Percentiles rank a stretch among this genome's conserved stretches.
These are phyloP conservation scores for Cyanocitta stelleri DNA, from an alignment of 2,113 vertebrate genomes.

Conservation along the genomic window DNA sequence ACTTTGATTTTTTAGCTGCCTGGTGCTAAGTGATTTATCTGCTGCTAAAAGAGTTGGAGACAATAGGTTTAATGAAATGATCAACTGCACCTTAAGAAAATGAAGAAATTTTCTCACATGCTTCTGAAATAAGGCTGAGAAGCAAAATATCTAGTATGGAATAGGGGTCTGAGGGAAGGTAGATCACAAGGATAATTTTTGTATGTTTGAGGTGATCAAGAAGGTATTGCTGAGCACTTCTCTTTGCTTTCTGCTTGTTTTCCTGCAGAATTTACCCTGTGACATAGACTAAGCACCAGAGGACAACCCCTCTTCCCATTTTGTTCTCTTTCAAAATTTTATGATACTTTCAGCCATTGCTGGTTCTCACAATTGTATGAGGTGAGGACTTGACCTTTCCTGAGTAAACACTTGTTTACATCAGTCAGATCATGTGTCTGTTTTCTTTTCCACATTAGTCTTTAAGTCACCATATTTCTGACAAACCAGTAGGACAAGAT, in stretches of 20 bases:
- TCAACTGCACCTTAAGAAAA: not conserved
- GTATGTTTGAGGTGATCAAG: not conserved
- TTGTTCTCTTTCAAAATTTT: not conserved
- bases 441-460: not conserved
- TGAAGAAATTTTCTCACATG: not conserved
- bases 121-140: not conserved
- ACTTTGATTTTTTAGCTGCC: not conserved
- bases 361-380: not conserved
- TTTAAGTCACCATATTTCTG: not conserved
- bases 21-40: not conserved
- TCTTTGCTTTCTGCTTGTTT: not conserved
- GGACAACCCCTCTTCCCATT: fast-evolving
- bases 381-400: not conserved
- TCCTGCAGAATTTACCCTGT: not conserved
- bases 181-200: not conserved
- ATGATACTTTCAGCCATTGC: not conserved
- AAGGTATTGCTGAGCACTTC: not conserved
- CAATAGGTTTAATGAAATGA: not conserved
- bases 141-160: not conserved
- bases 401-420: not conserved
- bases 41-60: not conserved
- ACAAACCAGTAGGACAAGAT: not conserved
- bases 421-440: not conserved
- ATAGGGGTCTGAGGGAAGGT: not conserved
- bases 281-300: not conserved